Percentiles rank a stretch among this genome's conserved stretches.
phyloP scores from a whole-genome alignment of 2,797 vertebrate genomes.

The Oophaga sylvatica region DNA sequence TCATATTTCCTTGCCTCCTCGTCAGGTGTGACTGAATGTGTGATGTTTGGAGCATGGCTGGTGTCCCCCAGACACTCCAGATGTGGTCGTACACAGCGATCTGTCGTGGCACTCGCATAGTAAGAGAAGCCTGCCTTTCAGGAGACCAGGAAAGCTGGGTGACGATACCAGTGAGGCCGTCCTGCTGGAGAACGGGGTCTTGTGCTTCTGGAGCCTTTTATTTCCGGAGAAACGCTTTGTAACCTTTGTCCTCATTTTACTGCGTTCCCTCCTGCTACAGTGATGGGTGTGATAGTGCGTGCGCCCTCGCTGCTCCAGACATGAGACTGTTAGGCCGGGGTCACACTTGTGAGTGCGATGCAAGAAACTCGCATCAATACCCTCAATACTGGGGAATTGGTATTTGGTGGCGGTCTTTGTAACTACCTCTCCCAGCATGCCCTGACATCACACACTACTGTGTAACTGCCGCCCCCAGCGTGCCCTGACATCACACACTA shows the following conservation, averaged over 20 bases:
- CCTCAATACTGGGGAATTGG: neutral
- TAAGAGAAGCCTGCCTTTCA: no score
- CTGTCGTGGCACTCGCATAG: no score
- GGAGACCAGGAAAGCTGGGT: neutral
- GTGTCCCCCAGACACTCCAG: no score
- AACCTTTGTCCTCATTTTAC: slow-evolving; percentile 5
- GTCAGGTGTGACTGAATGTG: neutral
- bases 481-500: no score
- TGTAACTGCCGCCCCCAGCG: neutral
- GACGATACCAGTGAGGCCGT: neutral
- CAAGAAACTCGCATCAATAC: no score
- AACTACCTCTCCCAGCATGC: neutral
- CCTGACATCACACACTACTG: neutral
- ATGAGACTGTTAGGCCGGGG: neutral
- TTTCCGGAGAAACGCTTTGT: neutral
- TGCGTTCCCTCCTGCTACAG: neutral
- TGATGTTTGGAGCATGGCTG: neutral
- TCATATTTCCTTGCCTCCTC: no score
- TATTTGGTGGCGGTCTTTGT: neutral
- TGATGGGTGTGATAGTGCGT: neutral
- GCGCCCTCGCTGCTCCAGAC: neutral
- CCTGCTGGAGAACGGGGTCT: no score
- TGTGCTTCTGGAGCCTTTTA: neutral
- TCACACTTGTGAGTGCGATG: no score
- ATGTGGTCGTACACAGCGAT: no score